These are phyloP conservation scores for Synanthedon vespiformis DNA, from an alignment of 2,888 invertebrate species.

Conservation along the genomic window DNA sequence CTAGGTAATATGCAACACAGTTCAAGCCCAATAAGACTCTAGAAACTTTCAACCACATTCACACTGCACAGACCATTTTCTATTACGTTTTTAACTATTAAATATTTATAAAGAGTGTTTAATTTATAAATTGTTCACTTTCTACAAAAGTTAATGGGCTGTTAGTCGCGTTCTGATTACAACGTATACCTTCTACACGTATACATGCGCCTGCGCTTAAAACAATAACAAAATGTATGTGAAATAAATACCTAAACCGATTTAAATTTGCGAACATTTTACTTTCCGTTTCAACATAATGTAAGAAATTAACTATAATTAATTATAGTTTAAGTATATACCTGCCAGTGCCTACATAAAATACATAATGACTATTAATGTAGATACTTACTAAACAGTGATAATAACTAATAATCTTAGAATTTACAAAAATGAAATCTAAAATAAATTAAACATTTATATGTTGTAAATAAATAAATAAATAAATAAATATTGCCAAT, in stretches of 20 bases:
- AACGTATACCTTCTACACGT: constrained; percentile 3
- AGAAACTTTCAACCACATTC: too few relatives aligned
- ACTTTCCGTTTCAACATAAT: constrained; percentile 15
- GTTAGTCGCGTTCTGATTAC: constrained; percentile 46
- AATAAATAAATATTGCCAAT: too few relatives aligned
- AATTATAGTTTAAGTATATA: too few relatives aligned
- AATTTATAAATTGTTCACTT: constrained; percentile 30
- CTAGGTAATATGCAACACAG: too few relatives aligned
- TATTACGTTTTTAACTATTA: constrained; percentile 11
- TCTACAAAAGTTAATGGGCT: constrained; percentile 30
- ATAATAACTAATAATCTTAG: neutral
- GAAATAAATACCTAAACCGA: constrained; percentile 8
- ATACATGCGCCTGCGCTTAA: constrained; percentile 14
- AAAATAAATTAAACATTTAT: neutral
- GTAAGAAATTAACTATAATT: too few relatives aligned
- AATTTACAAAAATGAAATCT: neutral
- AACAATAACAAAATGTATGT: constrained; percentile 27
- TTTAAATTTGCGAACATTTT: constrained; percentile 7
- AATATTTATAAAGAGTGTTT: constrained; percentile 27
- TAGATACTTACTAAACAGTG: too few relatives aligned
- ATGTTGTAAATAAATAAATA: too few relatives aligned
- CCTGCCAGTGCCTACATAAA: too few relatives aligned
- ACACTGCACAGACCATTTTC: too few relatives aligned
- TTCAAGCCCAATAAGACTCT: too few relatives aligned
- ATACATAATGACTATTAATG: too few relatives aligned